Evolutionary conservation across 2,888 invertebrate genomes (phyloP), one percentile per base, ranked within the genome.

Genomic region (Aphelenchoides bicaudatus): DNA sequence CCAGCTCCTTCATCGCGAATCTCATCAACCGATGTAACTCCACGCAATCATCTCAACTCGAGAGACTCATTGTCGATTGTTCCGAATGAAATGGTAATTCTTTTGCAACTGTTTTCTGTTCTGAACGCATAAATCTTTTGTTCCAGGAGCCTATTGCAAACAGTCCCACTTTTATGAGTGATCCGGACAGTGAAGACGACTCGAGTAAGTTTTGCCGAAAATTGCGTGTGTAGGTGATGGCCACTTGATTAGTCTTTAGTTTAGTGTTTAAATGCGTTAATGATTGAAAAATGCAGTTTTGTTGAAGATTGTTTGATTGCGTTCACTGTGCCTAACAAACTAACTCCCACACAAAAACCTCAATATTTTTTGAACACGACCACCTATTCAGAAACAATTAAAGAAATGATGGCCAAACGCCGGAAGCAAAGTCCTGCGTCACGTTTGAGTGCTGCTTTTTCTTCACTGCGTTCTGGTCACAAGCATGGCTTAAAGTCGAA

Each of bases 111-210:
- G 16, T 43, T 43, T 29, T 48, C 30, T 34, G 13, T 34, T 34
- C 16, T 34, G 10, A 13, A n/a, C 16, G 16, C 13, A 34, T 34
- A 34, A 52, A 51, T 5, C 43, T 6, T 21, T 25, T n/a, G 23
- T 63, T 64, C 19, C 57, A 51, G 68, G 68, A 53, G 21, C 51
- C 38, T 23, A 21, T 56, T 2, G 16, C 34, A 30, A 56, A 58
- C 6, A 69, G 68, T 5, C 67, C 70, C 2, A 60, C 70, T n/a
- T 75, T 72, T 47, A 67, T 75, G 71, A 70, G 65, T 53, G 72
- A 71, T 8, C 75, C 75, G 10, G n/a, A n/a, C n/a, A n/a, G n/a
- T n/a, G 75, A 75, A 39, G 75, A 75, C 28, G 75, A 75, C 39
- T 62, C 70, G 43, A 75, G 75, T 75, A 34, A 58, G 74, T 71